These are phyloP conservation scores for Metallyticus violacea DNA, from an alignment of 2,888 invertebrate species.

Conservation along the genomic window DNA sequence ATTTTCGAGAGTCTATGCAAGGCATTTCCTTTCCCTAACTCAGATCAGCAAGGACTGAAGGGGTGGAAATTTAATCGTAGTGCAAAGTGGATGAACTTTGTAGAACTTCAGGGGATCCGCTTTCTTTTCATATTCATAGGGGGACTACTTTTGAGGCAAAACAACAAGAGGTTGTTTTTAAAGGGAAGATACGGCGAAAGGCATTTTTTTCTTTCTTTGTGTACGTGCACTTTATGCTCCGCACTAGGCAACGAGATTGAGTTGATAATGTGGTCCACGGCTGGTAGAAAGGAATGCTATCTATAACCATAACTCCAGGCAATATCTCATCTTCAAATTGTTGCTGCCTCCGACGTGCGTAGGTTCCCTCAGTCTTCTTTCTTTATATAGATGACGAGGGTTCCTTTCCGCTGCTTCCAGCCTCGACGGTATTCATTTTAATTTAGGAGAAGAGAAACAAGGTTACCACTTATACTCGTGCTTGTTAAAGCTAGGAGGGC, in stretches of 20 bases:
- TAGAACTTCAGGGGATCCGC: background rate
- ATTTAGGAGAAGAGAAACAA: background rate
- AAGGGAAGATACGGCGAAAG: background rate
- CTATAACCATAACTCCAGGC: background rate
- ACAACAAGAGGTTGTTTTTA: background rate
- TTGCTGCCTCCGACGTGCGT: background rate
- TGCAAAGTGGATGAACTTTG: background rate
- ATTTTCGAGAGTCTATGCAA: no score
- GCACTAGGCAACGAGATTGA: no score
- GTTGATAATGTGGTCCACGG: no score
- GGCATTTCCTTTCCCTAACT: background rate
- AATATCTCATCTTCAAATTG: background rate
- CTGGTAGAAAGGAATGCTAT: background rate
- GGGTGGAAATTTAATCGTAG: background rate
- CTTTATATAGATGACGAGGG: background rate
- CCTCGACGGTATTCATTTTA: background rate
- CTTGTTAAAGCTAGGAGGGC: no score
- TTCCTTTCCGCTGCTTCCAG: background rate
- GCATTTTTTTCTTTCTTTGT: no score
- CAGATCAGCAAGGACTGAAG: background rate
- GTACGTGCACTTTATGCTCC: no score
- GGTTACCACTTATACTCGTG: background rate
- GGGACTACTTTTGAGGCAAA: background rate
- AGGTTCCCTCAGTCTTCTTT: background rate
- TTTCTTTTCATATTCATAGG: background rate